Base-by-base conservation (phyloP, 2,888 invertebrate species). In the Tenodera sinensis region DNA sequence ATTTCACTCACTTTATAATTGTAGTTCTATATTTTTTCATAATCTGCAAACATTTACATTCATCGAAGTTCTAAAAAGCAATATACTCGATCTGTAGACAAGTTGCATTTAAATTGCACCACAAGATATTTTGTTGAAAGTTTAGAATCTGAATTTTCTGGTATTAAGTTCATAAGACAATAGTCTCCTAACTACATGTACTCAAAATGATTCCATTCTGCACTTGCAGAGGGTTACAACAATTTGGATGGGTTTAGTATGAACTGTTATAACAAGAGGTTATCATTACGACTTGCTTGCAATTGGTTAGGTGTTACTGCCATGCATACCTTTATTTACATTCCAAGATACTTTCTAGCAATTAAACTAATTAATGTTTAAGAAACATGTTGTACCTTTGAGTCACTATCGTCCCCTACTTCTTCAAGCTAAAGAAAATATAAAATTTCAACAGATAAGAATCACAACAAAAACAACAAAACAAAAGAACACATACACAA, bases 321-420 rank as follows among this genome's bases (percentile, higher is more conserved):
- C 54, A 71, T 71, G 54, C 54, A 71, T 71, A 20, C 20, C 54
- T 54, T 2, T 54, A 54, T 54, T 54, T 71, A 71, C 20, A 71
- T 20, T 71, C 54, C 20, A 71, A 71, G 54, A 71, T 71, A 71
- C 54, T 71, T 71, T 71, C 54, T 71, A 71, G 54, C 54, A 71
- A 71, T 71, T 71, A 20, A 9, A 71, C 54, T 71, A 83, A 83
- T 27, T 20, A 88, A n/a, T 88, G 28, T 88, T n/a, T 28, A 88
- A 30, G 27, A 81, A 85, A 71, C 28, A 85, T 27, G 54, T 85
- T 82, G 90, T 91, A 91, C 91, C 91, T 91, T 91, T 7, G 90
- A 90, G 25, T 91, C 91, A 91, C 91, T 91, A 88, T 92, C 91
- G 86, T 91, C 91, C 28, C 42, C 85, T 84, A 86, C 90, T 90